Evolutionary conservation across 1,140 invertebrate species (phyloP).

Genomic region (Cotesia typhae): DNA sequence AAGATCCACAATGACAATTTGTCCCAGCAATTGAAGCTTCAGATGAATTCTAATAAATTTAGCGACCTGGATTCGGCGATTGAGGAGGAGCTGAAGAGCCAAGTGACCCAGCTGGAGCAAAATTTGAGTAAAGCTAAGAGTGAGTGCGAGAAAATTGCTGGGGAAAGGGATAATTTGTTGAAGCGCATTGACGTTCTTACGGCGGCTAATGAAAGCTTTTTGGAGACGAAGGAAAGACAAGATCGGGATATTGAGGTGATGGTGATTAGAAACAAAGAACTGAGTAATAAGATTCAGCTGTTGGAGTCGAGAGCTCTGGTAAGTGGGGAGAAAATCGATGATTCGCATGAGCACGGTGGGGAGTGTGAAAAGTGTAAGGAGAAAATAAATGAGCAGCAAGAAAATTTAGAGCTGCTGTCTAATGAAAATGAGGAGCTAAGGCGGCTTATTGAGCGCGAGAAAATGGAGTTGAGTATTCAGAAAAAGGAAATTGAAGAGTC

Average conservation of each 20-base stretch:
- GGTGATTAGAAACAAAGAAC: slow-evolving; percentile 74
- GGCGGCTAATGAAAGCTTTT: slow-evolving; percentile 78
- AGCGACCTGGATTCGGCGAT: slow-evolving; percentile 77
- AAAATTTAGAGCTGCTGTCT: slow-evolving; percentile 59
- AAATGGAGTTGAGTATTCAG: slow-evolving; percentile 5
- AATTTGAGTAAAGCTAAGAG: slow-evolving; percentile 69
- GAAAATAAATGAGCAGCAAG: slow-evolving; percentile 50
- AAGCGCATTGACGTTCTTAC: slow-evolving; percentile 80
- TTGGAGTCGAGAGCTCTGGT: slow-evolving; percentile 45
- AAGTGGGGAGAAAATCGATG: slow-evolving; percentile 45
- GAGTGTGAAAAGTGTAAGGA: slow-evolving; percentile 31
- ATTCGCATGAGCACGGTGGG: slow-evolving; percentile 29
- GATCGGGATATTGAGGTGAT: slow-evolving; percentile 74
- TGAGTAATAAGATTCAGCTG: slow-evolving; percentile 69
- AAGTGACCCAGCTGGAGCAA: slow-evolving; percentile 73
- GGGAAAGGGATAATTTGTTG: slow-evolving; percentile 72
- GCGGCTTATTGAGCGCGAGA: not conserved
- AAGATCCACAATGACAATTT: slow-evolving; percentile 73
- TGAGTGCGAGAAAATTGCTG: slow-evolving; percentile 69
- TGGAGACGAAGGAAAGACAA: slow-evolving; percentile 82
- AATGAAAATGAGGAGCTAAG: slow-evolving; percentile 48
- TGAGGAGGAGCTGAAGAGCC: slow-evolving; percentile 77
- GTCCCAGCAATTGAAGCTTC: slow-evolving; percentile 67
- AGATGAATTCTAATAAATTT: slow-evolving; percentile 66
- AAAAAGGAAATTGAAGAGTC: slow-evolving; percentile 20